Percentiles rank a stretch among this genome's conserved stretches.
Evolutionary conservation across 2,888 invertebrate species (phyloP).

Genomic region (Muschampia plurimacula): DNA sequence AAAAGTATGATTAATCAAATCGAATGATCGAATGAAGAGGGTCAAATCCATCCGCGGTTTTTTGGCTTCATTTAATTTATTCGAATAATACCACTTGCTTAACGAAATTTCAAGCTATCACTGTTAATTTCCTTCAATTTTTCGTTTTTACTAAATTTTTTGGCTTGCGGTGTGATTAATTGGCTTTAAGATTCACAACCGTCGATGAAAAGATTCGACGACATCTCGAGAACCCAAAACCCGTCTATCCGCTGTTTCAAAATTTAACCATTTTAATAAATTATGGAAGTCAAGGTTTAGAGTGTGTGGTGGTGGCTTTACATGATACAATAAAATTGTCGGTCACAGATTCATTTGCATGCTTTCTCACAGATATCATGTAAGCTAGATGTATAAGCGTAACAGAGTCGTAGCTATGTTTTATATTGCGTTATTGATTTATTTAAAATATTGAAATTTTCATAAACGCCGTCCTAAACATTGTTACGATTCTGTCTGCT

Average conservation of each 20-base stretch:
- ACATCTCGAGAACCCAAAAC: constrained; percentile 54
- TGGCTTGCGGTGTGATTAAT: constrained; percentile 85
- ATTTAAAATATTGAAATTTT: constrained; percentile 50
- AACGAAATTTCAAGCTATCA: constrained; percentile 79
- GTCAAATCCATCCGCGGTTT: constrained; percentile 80
- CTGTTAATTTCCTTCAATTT: constrained; percentile 77
- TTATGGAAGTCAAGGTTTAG: constrained; percentile 83
- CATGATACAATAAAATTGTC: constrained; percentile 59
- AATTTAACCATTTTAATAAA: constrained; percentile 78
- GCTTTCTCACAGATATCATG: constrained; percentile 72
- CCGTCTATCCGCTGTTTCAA: constrained; percentile 69
- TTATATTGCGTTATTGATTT: constrained; percentile 59
- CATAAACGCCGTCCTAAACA: constrained; percentile 28
- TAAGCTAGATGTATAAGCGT: constrained; percentile 74
- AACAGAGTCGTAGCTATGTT: constrained; percentile 69
- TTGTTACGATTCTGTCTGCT: constrained; percentile 54
- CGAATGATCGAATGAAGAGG: constrained; percentile 48
- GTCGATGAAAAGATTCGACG: constrained; percentile 53
- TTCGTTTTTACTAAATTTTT: constrained; percentile 75
- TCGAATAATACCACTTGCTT: constrained; percentile 81
- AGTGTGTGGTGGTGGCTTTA: constrained; percentile 86
- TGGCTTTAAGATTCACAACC: constrained; percentile 68
- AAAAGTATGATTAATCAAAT: constrained; percentile 17
- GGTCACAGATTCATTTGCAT: constrained; percentile 82
- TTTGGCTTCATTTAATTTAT: constrained; percentile 79